These are phyloP conservation scores for Eulithis testata DNA, from an alignment of 2,888 invertebrate genomes.

Conservation along the genomic window DNA sequence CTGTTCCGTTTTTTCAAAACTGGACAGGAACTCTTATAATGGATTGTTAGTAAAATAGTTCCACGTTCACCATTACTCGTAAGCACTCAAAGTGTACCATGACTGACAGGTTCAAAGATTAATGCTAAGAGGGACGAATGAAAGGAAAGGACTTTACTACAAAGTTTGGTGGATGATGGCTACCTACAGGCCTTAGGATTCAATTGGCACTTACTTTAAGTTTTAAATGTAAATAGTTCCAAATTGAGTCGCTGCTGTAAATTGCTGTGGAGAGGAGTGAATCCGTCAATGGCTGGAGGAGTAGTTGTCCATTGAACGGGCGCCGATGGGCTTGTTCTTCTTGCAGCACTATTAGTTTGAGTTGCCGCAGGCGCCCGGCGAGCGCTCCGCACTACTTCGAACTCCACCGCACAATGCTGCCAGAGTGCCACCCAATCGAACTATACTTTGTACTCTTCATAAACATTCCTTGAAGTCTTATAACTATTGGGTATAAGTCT, in stretches of 20 bases:
- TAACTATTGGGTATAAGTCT: too few relatives aligned
- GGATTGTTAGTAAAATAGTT: too few relatives aligned
- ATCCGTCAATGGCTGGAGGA: conserved; percentile 74
- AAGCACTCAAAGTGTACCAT: conserved; percentile 16
- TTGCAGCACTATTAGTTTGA: conserved; percentile 90
- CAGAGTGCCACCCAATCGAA: conserved; percentile 9
- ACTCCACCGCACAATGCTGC: conserved; percentile 18
- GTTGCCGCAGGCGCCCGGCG: conserved; percentile 85
- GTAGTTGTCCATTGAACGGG: conserved; percentile 80
- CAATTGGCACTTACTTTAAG: conserved; percentile 82
- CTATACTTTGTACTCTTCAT: conserved; percentile 4
- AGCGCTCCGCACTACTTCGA: conserved; percentile 79
- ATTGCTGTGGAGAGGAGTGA: conserved; percentile 79
- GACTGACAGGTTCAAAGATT: conserved; percentile 19
- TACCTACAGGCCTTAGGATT: conserved; percentile 84
- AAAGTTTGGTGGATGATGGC: conserved; percentile 84
- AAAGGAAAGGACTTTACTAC: conserved; percentile 80
- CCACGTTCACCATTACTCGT: not conserved
- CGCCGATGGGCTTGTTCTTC: conserved; percentile 85
- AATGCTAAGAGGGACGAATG: conserved; percentile 74
- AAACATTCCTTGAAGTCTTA: not conserved
- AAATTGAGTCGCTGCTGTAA: conserved; percentile 81
- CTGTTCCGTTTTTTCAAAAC: too few relatives aligned
- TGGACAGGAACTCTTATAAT: too few relatives aligned
- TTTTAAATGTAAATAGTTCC: conserved; percentile 83